Evolutionary conservation across 2,113 vertebrate species (phyloP).

Genomic region (Tyrannus savana): DNA sequence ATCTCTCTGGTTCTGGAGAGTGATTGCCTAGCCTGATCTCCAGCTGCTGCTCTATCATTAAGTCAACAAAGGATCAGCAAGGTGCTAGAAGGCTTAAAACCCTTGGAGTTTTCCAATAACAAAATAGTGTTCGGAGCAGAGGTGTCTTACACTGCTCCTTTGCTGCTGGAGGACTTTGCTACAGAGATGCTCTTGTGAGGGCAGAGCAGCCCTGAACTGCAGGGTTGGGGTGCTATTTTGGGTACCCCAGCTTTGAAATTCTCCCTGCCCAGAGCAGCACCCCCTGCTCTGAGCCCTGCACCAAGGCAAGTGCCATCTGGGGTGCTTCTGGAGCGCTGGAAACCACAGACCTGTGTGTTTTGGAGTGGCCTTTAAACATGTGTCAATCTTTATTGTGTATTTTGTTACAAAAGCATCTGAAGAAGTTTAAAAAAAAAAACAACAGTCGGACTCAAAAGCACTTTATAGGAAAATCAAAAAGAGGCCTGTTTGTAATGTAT

Average conservation of each 20-base stretch:
- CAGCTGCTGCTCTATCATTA: background rate
- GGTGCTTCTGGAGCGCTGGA: background rate
- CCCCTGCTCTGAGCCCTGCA: background rate
- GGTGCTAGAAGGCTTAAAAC: background rate
- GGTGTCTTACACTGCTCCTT: background rate
- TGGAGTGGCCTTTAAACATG: constrained; percentile 9
- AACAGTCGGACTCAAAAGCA: constrained; percentile 55
- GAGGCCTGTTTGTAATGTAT: constrained; percentile 12
- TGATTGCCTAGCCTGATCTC: background rate
- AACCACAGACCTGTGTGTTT: background rate
- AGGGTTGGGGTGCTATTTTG: background rate
- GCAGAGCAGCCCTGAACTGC: background rate
- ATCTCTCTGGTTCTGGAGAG: background rate
- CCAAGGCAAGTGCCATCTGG: background rate
- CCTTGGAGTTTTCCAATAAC: background rate
- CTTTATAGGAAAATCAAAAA: constrained; percentile 68
- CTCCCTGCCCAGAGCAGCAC: background rate
- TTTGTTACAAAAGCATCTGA: constrained; percentile 38
- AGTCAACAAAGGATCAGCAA: background rate
- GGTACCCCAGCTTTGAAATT: background rate
- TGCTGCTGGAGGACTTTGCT: background rate
- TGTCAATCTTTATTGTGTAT: background rate
- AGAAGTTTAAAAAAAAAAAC: background rate
- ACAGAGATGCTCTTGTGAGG: background rate
- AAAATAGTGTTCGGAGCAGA: background rate